A percentile compares a stretch with the other conserved stretches of the same genome.
These are phyloP conservation scores for Phortica magna DNA, from an alignment of 2,888 invertebrate species.

Conservation along the genomic window DNA sequence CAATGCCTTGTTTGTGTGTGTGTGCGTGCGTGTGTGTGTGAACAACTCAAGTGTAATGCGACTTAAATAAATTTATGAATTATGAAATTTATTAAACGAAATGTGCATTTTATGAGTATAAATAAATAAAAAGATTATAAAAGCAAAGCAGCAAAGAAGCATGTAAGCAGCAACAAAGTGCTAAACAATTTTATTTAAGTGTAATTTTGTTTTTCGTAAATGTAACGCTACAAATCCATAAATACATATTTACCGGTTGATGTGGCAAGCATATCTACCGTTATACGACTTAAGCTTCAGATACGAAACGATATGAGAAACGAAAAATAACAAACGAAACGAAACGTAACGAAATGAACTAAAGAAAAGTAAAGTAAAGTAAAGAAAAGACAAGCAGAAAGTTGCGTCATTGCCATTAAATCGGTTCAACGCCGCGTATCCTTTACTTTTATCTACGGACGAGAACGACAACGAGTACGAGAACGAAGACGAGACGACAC, in stretches of 20 bases:
- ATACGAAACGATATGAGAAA: constrained; percentile 1
- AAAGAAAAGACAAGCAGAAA: neutral
- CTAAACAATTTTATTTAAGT: constrained; percentile 12
- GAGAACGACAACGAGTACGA: neutral
- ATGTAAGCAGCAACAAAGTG: neutral
- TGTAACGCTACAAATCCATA: constrained; percentile 1
- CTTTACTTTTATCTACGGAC: constrained; percentile 30
- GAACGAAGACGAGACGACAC: constrained; percentile 4
- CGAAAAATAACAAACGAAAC: neutral
- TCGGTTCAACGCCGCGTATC: constrained; percentile 29
- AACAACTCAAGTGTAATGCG: neutral
- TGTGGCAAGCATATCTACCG: constrained; percentile 10
- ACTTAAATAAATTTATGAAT: constrained; percentile 3
- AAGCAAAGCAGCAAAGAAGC: neutral
- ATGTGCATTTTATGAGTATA: neutral
- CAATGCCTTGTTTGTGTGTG: neutral
- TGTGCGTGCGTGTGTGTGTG: neutral
- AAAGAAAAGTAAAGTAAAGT: neutral
- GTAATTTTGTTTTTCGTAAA: neutral
- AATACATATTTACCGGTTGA: constrained; percentile 26
- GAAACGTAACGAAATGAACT: neutral
- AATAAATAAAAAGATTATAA: neutral
- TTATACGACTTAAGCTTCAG: neutral
- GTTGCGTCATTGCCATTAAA: constrained; percentile 29
- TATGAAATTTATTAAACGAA: neutral